Percentiles rank a stretch among this genome's conserved stretches.
Conservation (phyloP, 1,140 invertebrate species). For the Drosophila persimilis region DNA sequence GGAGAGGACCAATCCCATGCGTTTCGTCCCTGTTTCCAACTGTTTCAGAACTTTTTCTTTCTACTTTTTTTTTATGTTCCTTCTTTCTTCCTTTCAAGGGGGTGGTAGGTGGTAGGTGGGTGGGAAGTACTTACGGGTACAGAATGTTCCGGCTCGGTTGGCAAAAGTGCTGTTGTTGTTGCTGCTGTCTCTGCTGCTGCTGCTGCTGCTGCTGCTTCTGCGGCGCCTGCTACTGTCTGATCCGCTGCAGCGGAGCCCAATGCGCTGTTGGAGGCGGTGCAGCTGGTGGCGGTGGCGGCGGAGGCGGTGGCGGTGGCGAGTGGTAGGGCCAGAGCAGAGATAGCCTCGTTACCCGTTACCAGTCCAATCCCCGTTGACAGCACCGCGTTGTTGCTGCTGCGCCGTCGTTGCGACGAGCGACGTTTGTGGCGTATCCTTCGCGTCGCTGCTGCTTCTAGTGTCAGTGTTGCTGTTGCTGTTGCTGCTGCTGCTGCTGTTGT, state of each 20-base stretch:
- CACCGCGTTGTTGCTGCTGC: slow-evolving; percentile 52
- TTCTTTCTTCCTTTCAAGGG: not conserved
- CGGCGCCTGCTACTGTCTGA: slow-evolving; percentile 34
- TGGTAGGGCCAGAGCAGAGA: slow-evolving; percentile 80
- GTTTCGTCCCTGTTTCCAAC: slow-evolving; percentile 7
- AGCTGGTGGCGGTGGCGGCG: too few relatives aligned
- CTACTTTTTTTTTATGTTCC: slow-evolving; percentile 2
- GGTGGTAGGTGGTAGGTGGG: slow-evolving; percentile 4
- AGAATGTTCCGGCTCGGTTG: slow-evolving; percentile 83
- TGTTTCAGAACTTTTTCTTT: slow-evolving; percentile 36
- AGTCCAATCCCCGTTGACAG: slow-evolving; percentile 32
- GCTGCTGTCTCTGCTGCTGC: slow-evolving; percentile 36
- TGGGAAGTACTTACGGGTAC: slow-evolving; percentile 80
- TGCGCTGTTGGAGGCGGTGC: slow-evolving; percentile 34
- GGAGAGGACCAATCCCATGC: not conserved
- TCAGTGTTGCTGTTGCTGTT: slow-evolving; percentile 8
- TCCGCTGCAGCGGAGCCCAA: slow-evolving; percentile 47
- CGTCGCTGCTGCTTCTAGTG: slow-evolving; percentile 45
- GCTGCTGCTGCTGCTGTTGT: slow-evolving; percentile 28
- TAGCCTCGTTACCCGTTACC: slow-evolving; percentile 41
- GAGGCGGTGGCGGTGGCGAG: slow-evolving; percentile 23
- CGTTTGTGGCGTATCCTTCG: slow-evolving; percentile 62
- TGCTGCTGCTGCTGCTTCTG: slow-evolving; percentile 40
- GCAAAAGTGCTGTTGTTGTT: slow-evolving; percentile 76
- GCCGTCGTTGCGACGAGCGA: slow-evolving; percentile 64